Percentiles rank a stretch among this genome's conserved stretches.
phyloP scores from a whole-genome alignment of 23 tunicate species.

The Pegea sp. region DNA sequence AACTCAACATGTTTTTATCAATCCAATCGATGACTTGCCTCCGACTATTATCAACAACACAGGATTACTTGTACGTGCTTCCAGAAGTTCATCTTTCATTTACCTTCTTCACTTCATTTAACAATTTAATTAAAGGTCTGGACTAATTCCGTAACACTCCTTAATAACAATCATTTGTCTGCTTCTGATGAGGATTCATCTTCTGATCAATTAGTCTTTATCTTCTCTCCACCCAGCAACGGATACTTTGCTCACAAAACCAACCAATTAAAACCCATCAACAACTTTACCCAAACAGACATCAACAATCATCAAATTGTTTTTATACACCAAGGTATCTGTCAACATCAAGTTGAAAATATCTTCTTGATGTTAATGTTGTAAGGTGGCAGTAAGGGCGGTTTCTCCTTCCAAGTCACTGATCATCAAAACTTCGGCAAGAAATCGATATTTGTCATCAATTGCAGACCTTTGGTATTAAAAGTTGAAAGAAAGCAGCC shows the following conservation, averaged over 20 bases:
- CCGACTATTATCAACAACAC: constrained; percentile 63
- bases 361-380: background rate
- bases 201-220: constrained; percentile 12
- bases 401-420: constrained; percentile 63
- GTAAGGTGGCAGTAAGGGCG: constrained; percentile 22
- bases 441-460: constrained; percentile 67
- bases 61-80: constrained; percentile 42
- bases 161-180: constrained; percentile 13
- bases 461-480: constrained; percentile 38
- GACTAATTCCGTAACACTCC: constrained; percentile 40
- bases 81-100: too few relatives aligned
- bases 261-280: constrained; percentile 9
- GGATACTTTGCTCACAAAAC: constrained; percentile 21
- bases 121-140: constrained; percentile 36
- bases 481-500: too few relatives aligned
- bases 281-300: constrained; percentile 39
- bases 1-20: constrained; percentile 12
- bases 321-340: constrained; percentile 74
- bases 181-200: constrained; percentile 44
- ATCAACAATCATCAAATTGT: constrained; percentile 23
- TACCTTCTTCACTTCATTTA: too few relatives aligned
- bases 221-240: constrained; percentile 43
- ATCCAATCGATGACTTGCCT: constrained; percentile 53
- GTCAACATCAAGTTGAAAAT: too few relatives aligned
- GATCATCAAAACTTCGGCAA: constrained; percentile 37